These are phyloP conservation scores for Drosophila lini DNA, from an alignment of 1,140 invertebrate species.

Conservation along the genomic window DNA sequence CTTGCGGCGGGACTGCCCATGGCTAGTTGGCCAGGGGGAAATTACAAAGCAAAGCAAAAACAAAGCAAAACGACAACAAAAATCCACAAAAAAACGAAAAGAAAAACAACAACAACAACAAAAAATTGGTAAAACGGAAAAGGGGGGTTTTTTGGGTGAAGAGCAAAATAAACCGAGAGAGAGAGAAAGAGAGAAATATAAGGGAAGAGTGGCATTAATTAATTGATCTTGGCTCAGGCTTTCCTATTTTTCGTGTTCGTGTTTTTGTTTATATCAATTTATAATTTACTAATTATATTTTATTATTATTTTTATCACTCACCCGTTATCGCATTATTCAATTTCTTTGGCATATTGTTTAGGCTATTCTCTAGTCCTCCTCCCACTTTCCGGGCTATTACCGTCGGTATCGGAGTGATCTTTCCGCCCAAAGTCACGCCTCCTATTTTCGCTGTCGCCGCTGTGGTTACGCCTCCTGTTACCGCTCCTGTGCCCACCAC, in stretches of 20 bases:
- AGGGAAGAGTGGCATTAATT: constrained; percentile 47
- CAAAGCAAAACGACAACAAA: constrained; percentile 14
- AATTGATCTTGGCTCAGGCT: constrained; percentile 7
- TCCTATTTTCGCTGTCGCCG: constrained; percentile 10
- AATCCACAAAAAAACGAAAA: not conserved
- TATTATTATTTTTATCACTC: constrained; percentile 33
- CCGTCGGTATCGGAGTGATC: constrained; percentile 41
- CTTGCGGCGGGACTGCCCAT: constrained; percentile 42
- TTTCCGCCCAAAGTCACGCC: constrained; percentile 37
- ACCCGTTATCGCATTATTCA: constrained; percentile 55
- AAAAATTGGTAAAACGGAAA: constrained; percentile 2
- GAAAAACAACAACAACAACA: constrained; percentile 1
- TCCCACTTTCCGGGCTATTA: constrained; percentile 57
- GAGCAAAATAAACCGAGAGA: constrained; percentile 16
- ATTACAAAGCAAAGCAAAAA: not conserved
- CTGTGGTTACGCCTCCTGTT: constrained; percentile 6
- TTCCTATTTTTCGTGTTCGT: constrained; percentile 9
- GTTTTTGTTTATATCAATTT: not conserved
- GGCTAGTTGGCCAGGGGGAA: constrained; percentile 17
- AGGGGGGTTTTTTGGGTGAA: not conserved
- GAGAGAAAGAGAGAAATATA: constrained; percentile 39
- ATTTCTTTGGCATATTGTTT: constrained; percentile 77
- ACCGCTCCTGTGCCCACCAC: not conserved
- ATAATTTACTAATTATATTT: not conserved
- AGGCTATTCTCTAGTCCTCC: constrained; percentile 56